Percentiles rank a stretch among this genome's conserved stretches.
Conservation (phyloP, 2,888 invertebrate species). For the Ochropleura plecta region DNA sequence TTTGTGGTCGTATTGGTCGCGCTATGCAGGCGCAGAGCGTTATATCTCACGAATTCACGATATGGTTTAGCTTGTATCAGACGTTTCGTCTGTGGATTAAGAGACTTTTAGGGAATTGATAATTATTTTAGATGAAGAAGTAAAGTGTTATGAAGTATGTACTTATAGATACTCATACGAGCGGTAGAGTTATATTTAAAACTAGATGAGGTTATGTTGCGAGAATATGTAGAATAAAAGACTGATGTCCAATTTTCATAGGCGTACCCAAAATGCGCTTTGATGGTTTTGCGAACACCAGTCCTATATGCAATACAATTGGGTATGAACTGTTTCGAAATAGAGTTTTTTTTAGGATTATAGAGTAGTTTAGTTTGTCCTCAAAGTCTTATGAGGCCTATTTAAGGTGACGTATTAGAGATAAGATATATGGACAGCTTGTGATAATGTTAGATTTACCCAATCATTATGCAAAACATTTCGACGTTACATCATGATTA, state of each 20-base stretch:
- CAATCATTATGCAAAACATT: background rate
- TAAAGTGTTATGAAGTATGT: background rate
- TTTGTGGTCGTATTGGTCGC: constrained; percentile 63
- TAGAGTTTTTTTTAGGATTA: background rate
- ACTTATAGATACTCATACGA: no score
- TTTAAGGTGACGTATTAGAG: background rate
- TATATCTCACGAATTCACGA: constrained; percentile 45
- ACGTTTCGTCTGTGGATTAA: background rate
- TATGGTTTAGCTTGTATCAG: constrained; percentile 39
- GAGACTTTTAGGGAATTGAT: background rate
- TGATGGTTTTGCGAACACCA: background rate
- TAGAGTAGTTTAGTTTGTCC: background rate
- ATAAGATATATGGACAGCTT: background rate
- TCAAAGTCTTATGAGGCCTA: background rate
- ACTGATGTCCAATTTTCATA: background rate
- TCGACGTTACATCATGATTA: background rate
- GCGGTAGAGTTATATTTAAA: background rate
- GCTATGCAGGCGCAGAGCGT: constrained; percentile 43
- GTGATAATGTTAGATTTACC: background rate
- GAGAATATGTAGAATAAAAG: background rate
- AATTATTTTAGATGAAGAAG: no score
- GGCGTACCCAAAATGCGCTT: background rate
- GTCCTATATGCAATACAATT: background rate
- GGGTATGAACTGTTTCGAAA: background rate
- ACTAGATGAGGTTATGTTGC: background rate